A percentile compares a stretch with the other conserved stretches of the same genome.
These are phyloP conservation scores for Idris sp. DNA, from an alignment of 1,140 invertebrate genomes.

Conservation along the genomic window DNA sequence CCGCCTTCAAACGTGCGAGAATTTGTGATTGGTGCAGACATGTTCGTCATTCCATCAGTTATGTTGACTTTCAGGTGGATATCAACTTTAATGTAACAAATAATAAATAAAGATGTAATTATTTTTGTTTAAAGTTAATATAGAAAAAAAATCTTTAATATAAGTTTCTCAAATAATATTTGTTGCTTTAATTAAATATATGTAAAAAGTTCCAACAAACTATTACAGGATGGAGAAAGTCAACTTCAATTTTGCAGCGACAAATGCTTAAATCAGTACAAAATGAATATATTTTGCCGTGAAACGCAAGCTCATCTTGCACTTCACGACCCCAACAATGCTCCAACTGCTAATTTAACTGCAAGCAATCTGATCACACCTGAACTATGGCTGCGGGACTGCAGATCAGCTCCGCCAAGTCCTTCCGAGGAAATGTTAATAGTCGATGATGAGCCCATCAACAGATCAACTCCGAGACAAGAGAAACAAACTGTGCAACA, in stretches of 20 bases:
- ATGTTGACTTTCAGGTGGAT: slow-evolving; percentile 88
- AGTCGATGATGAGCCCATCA: slow-evolving; percentile 66
- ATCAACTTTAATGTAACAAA: slow-evolving; percentile 7
- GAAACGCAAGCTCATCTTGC: slow-evolving; percentile 93
- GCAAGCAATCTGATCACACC: slow-evolving; percentile 86
- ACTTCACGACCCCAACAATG: slow-evolving; percentile 81
- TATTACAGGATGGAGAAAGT: slow-evolving; percentile 86
- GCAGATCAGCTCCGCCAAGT: slow-evolving; percentile 82
- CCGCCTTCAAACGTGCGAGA: slow-evolving; percentile 93
- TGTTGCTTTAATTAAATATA: too few relatives aligned
- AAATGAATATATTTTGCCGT: slow-evolving; percentile 96
- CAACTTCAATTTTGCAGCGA: slow-evolving; percentile 91
- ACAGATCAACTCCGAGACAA: slow-evolving; percentile 62
- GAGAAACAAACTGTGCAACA: slow-evolving; percentile 60
- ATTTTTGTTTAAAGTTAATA: too few relatives aligned
- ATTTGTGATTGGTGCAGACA: slow-evolving; percentile 97
- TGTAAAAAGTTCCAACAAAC: too few relatives aligned
- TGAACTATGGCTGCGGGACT: slow-evolving; percentile 90
- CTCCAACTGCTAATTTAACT: slow-evolving; percentile 70
- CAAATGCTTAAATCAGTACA: slow-evolving; percentile 96
- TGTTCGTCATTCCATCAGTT: slow-evolving; percentile 92
- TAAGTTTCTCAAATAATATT: too few relatives aligned
- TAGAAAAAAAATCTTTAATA: slow-evolving; percentile 1
- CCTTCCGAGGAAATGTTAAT: slow-evolving; percentile 75
- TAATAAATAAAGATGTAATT: too few relatives aligned